Percentiles rank a stretch among this genome's conserved stretches.
Evolutionary conservation across 2,888 invertebrate genomes (phyloP).

Genomic region (Cepaea hortensis): DNA sequence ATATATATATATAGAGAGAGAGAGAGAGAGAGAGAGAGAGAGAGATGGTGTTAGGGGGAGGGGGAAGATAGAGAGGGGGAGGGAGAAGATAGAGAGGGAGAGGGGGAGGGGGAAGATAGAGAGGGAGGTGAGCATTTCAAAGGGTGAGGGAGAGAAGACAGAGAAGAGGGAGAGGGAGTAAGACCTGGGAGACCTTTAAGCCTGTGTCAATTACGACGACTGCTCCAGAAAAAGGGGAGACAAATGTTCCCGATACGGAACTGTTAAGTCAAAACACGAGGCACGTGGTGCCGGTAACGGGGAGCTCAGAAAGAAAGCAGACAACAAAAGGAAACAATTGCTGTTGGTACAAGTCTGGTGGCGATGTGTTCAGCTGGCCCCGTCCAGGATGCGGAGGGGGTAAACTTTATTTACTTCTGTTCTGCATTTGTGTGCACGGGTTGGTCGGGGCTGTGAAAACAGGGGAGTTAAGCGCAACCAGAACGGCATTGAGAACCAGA

Average conservation of each 20-base stretch:
- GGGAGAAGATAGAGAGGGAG: background rate
- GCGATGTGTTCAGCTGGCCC: background rate
- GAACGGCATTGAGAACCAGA: no score
- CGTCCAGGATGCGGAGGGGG: background rate
- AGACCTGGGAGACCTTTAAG: background rate
- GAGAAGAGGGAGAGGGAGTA: background rate
- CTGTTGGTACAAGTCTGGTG: slow-evolving; percentile 20
- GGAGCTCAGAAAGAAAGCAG: background rate
- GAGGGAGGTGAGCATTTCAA: background rate
- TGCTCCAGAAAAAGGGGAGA: background rate
- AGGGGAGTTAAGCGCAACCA: background rate
- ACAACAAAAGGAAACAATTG: slow-evolving; percentile 20
- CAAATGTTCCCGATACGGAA: slow-evolving; percentile 6
- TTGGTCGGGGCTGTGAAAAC: background rate
- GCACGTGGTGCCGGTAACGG: slow-evolving; percentile 1
- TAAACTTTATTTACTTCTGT: background rate
- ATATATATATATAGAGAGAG: no score
- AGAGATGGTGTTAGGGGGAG: background rate
- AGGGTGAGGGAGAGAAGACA: background rate
- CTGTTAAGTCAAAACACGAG: slow-evolving; percentile 3
- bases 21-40: background rate
- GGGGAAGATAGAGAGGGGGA: background rate
- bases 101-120: background rate
- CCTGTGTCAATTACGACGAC: background rate
- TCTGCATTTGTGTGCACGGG: background rate